Evolutionary conservation across 2,113 vertebrate species (phyloP), one percentile per base, ranked within the genome.

Genomic region (Euleptes europaea): DNA sequence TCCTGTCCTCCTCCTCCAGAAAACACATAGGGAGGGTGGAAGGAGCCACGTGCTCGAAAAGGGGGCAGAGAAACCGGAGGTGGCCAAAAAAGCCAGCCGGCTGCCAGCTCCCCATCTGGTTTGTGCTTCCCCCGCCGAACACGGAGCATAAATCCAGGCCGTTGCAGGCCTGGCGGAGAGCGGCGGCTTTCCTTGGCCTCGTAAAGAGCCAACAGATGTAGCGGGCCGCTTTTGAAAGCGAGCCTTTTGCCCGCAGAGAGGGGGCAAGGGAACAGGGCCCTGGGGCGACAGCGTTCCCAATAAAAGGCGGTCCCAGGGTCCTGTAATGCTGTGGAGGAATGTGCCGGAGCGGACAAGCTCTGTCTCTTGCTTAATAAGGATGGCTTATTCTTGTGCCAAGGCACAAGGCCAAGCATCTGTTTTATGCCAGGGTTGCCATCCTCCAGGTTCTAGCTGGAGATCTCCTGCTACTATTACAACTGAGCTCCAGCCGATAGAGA

Each of bases 41-140:
- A 83, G 19, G 42, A 83, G 44, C 71, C 12, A 17, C 23, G 72
- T 21, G 19, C 51, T 38, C 7, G 60, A 54, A n/a, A 51, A 17
- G 19, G 2, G 49, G 66, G 42, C 31, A 1, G n/a, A 63, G 15
- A 49, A 63, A 63, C 26, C 21, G 67, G 76, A 79, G 23, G 76
- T 19, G 14, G 84, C 67, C 15, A 28, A 79, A 19, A n/a, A 85
- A 23, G 21, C 23, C 72, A 72, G n/a, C n/a, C 3, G n/a, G 51
- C 77, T 80, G 67, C 84, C 84, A 85, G 84, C n/a, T 49, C 83
- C 54, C 75, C 83, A 79, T 85, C 76, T 85, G 84, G 38, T 79
- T 80, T 85, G 84, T 21, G 11, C 76, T 85, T 80, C 67, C 84
- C 63, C 69, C 40, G 54, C 51, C 11, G 76, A 79, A 63, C n/a